phyloP scores from a whole-genome alignment of 1,140 invertebrate species.

The Aphelinus certus region DNA sequence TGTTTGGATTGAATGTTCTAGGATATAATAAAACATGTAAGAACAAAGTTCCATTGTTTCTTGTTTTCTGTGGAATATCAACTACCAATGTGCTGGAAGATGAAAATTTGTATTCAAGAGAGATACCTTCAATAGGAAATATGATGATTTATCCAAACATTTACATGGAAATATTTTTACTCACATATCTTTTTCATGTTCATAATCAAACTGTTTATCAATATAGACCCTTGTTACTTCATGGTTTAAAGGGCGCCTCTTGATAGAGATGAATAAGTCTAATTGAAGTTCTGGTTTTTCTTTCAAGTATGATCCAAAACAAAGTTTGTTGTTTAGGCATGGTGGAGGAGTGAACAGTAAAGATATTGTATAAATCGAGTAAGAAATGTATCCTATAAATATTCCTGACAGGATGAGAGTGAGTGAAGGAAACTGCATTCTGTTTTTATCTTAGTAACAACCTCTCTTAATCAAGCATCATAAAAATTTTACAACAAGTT shows the following conservation, averaged over 20 bases:
- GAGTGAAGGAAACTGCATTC: constrained; percentile 62
- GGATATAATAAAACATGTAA: constrained; percentile 71
- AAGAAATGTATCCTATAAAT: constrained; percentile 76
- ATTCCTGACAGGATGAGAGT: constrained; percentile 69
- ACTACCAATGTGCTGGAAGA: constrained; percentile 69
- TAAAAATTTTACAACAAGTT: background rate
- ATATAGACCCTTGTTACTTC: constrained; percentile 58
- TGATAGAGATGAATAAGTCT: constrained; percentile 69
- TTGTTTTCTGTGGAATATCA: constrained; percentile 74
- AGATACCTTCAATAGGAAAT: constrained; percentile 29
- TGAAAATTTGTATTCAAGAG: constrained; percentile 37
- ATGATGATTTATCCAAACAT: constrained; percentile 11
- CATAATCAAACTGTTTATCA: constrained; percentile 68
- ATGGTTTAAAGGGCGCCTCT: constrained; percentile 59
- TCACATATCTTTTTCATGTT: constrained; percentile 52
- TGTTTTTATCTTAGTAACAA: background rate
- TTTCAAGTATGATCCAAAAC: constrained; percentile 70
- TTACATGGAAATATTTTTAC: constrained; percentile 29
- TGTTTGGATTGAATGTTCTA: constrained; percentile 57
- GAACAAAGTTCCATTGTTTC: constrained; percentile 81
- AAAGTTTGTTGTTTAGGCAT: constrained; percentile 71
- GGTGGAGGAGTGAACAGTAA: constrained; percentile 76
- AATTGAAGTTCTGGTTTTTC: constrained; percentile 69
- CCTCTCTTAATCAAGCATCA: background rate
- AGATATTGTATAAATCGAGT: constrained; percentile 79